Percentiles rank a stretch among this genome's conserved stretches.
Conservation (phyloP, 2,113 vertebrate genomes). For the Bujurquina vittata region DNA sequence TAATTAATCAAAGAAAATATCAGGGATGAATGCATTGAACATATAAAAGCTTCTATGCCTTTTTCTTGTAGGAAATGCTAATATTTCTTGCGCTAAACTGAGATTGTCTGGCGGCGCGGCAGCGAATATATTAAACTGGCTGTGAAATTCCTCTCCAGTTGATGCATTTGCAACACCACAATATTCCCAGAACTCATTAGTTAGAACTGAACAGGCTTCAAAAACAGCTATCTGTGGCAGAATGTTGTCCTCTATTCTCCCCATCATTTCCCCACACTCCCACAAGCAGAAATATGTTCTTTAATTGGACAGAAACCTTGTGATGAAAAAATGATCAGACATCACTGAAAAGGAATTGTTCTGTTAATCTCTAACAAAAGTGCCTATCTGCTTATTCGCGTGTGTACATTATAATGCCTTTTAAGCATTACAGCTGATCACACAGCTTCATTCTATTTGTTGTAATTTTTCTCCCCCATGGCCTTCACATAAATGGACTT, state of each 20-base stretch:
- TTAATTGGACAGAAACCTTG: constrained; percentile 44
- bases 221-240: constrained; percentile 10
- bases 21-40: background rate
- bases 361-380: background rate
- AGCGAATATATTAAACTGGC: constrained; percentile 16
- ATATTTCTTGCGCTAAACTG: background rate
- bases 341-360: constrained; percentile 16
- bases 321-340: constrained; percentile 15
- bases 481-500: constrained; percentile 23
- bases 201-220: background rate
- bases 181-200: constrained; percentile 53
- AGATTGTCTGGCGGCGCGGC: background rate
- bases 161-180: constrained; percentile 4
- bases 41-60: too few relatives aligned
- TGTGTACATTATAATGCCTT: background rate
- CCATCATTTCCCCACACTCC: background rate
- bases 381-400: background rate
- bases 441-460: background rate
- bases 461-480: background rate
- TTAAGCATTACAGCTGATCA: background rate
- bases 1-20: background rate
- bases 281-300: constrained; percentile 4
- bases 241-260: constrained; percentile 24
- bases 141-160: constrained; percentile 5
- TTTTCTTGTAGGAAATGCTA: background rate